Percentiles rank a stretch among this genome's conserved stretches.
phyloP scores from a whole-genome alignment of 2,113 vertebrate species.

The Petrocephalus zakoni region DNA sequence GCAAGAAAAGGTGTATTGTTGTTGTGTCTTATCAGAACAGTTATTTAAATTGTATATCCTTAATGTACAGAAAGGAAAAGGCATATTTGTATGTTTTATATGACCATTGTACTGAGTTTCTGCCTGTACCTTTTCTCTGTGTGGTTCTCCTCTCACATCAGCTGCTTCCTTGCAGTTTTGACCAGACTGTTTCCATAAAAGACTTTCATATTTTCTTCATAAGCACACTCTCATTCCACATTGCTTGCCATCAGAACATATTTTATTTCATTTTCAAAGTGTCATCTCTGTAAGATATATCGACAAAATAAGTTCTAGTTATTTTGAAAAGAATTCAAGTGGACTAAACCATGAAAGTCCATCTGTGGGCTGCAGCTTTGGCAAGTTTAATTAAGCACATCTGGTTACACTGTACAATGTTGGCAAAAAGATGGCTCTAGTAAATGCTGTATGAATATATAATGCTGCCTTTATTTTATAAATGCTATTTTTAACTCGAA shows the following conservation, averaged over 20 bases:
- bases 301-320: not conserved
- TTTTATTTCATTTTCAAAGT: constrained; percentile 10
- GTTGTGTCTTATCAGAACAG: not conserved
- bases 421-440: not conserved
- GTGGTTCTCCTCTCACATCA: not conserved
- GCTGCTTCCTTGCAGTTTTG: not conserved
- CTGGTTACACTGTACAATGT: not conserved
- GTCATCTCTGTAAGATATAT: not conserved
- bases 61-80: not conserved
- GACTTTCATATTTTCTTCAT: not conserved
- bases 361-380: not conserved
- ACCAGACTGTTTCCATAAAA: not conserved
- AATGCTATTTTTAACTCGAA: not conserved
- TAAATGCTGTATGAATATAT: not conserved
- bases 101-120: not conserved
- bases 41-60: not conserved
- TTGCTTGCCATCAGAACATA: constrained; percentile 17
- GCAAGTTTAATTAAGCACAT: not conserved
- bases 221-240: not conserved
- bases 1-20: not conserved
- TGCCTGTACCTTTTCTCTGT: not conserved
- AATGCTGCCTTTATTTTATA: not conserved
- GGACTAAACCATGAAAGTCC: not conserved
- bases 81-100: not conserved
- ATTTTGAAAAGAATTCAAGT: not conserved